A percentile compares a stretch with the other conserved stretches of the same genome.
phyloP scores from a whole-genome alignment of 2,888 invertebrate genomes.

The Drosophila mulleri region DNA sequence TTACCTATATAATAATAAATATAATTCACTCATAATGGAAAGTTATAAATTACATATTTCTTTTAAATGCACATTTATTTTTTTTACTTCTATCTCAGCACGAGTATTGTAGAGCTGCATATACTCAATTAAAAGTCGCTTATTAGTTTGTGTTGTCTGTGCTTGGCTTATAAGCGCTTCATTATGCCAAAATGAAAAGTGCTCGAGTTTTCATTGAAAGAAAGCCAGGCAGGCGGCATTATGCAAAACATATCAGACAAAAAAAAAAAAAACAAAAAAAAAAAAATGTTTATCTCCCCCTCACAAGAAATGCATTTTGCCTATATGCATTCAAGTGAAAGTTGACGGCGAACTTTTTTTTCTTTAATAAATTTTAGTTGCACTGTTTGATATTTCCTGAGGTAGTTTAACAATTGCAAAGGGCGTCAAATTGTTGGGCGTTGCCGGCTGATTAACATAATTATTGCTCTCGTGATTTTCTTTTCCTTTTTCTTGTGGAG shows the following conservation, averaged over 20 bases:
- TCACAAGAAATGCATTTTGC: constrained; percentile 39
- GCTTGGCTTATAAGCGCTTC: constrained; percentile 56
- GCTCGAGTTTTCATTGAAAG: constrained; percentile 49
- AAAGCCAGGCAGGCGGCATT: constrained; percentile 60
- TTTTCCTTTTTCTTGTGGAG: neutral
- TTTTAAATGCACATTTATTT: neutral
- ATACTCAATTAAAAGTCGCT: neutral
- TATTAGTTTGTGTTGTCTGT: neutral
- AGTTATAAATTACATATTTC: too few species aligned
- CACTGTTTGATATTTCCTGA: constrained; percentile 29
- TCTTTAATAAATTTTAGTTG: constrained; percentile 16
- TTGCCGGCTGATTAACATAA: constrained; percentile 45
- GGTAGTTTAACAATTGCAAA: constrained; percentile 38
- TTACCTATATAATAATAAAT: neutral
- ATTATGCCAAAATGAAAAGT: constrained; percentile 73
- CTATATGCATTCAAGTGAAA: constrained; percentile 64
- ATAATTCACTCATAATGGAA: too few species aligned
- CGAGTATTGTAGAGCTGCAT: neutral
- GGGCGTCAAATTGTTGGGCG: constrained; percentile 46
- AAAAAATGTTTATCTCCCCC: constrained; percentile 10
- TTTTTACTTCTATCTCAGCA: too few species aligned
- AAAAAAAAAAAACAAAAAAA: constrained; percentile 2
- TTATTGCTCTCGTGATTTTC: constrained; percentile 23
- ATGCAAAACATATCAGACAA: constrained; percentile 62
- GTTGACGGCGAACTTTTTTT: constrained; percentile 48